Percentiles rank a stretch among this genome's conserved stretches.
phyloP scores from a whole-genome alignment of 2,113 vertebrate genomes.

The Tyrannus savana region DNA sequence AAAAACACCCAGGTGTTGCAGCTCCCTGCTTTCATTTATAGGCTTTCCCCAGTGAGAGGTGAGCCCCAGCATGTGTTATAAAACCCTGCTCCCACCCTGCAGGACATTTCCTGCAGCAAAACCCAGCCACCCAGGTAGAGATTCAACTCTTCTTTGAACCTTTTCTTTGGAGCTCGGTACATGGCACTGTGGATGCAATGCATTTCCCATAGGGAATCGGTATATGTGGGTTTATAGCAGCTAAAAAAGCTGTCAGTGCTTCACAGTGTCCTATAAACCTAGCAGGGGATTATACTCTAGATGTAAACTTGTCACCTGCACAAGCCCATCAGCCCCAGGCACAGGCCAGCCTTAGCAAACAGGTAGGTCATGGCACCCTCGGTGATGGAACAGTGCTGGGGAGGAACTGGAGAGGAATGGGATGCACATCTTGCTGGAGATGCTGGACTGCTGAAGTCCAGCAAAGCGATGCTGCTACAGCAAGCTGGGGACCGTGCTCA shows the following conservation, averaged over 20 bases:
- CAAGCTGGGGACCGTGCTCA: fast-evolving
- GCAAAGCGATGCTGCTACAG: not conserved
- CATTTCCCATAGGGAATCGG: not conserved
- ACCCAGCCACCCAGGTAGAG: fast-evolving
- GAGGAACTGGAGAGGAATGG: not conserved
- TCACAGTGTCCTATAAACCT: not conserved
- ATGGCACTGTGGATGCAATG: not conserved
- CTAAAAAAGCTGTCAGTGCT: not conserved
- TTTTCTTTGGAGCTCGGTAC: not conserved
- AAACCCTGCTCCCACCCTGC: not conserved
- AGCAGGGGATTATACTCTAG: not conserved
- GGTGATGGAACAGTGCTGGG: not conserved
- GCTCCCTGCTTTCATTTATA: not conserved
- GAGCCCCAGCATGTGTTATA: not conserved
- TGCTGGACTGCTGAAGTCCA: not conserved
- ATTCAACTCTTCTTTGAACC: not conserved
- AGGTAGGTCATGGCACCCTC: not conserved
- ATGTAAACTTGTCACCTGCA: not conserved
- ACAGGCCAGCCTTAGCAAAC: not conserved
- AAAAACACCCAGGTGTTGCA: not conserved
- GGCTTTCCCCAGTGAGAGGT: not conserved
- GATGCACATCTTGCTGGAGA: not conserved
- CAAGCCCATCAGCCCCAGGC: not conserved
- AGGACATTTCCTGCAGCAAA: not conserved
- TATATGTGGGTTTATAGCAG: not conserved